Percentiles rank a stretch among this genome's conserved stretches.
Conservation (phyloP, 2,797 vertebrate genomes). For the Smutsia temminckii region DNA sequence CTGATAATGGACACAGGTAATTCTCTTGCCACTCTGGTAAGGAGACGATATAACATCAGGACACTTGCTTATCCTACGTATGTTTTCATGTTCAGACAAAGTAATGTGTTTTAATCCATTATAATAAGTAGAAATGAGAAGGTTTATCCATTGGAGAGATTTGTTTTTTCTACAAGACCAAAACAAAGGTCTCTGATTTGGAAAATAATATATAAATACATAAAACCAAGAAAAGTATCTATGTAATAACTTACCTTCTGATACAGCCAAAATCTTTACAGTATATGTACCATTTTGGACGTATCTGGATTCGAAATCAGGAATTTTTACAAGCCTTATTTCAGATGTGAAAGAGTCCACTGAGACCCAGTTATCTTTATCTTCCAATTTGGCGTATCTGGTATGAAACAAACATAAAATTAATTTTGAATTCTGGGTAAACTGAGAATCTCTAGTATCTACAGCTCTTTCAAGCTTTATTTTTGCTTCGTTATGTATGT, state of each 20-base stretch:
- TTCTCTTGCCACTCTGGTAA: background rate
- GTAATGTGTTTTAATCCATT: background rate
- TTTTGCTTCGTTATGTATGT: background rate
- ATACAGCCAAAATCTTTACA: conserved; percentile 91
- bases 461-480: background rate
- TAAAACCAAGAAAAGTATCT: background rate
- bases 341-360: conserved; percentile 91
- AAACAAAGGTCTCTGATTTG: background rate
- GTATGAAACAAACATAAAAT: conserved; percentile 60
- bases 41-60: background rate
- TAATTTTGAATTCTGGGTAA: conserved; percentile 31
- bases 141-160: background rate
- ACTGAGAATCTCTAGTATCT: background rate
- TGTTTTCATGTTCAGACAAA: background rate
- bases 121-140: background rate
- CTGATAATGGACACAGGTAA: background rate
- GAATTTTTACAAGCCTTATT: conserved; percentile 89
- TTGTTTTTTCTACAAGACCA: background rate
- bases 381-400: conserved; percentile 91
- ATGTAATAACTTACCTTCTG: conserved; percentile 87
- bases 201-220: conserved; percentile 24
- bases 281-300: conserved; percentile 92
- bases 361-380: conserved; percentile 91
- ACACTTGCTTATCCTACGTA: background rate
- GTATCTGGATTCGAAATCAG: conserved; percentile 91